Base-by-base conservation (phyloP, 2,888 invertebrate genomes). In the Nemotelus pantherinus region DNA sequence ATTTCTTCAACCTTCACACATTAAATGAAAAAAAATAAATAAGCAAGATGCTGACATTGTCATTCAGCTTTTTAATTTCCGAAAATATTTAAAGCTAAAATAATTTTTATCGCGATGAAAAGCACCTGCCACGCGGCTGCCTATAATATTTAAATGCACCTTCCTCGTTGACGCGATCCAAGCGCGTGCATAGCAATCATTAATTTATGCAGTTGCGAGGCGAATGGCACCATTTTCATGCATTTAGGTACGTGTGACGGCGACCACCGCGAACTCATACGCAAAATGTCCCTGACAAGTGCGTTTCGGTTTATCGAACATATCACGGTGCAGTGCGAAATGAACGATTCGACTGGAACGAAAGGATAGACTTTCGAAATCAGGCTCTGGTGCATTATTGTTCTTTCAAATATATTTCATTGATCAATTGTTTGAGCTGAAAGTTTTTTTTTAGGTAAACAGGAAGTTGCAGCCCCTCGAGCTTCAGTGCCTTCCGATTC, bases 41-140 rank as follows among this genome's bases (percentile, higher is more conserved):
- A 0, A 43, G 2, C 63, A 25, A 63, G 44, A 50, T 48, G 41
- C 70, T 70, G 41, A 55, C 70, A 43, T 68, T 68, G 68, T 68
- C 68, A 68, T 68, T 68, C 70, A 70, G 3, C 41, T 70, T 25
- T 70, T 70, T 70, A 70, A 70, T 70, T 70, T 70, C 70, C 43
- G 25, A 53, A 70, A 70, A 70, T 70, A 70, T 70, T 70, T 70
- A 70, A 55, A 43, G 70, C 50, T 55, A 64, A 76, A 64, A 76
- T 76, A 76, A 76, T 76, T 76, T 44, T 76, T 83, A 83, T 86
- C 85, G 85, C 85, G 60, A 53, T 41, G 43, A 53, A 2, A 84
- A 85, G 85, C 85, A 85, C 85, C 86, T 85, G 85, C 85, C 85
- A 85, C 83, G 83, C 84, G 84, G 71, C 77, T 78, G 74, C 77